Conservation (phyloP, 2,888 invertebrate species). For the Metellina segmentata region DNA sequence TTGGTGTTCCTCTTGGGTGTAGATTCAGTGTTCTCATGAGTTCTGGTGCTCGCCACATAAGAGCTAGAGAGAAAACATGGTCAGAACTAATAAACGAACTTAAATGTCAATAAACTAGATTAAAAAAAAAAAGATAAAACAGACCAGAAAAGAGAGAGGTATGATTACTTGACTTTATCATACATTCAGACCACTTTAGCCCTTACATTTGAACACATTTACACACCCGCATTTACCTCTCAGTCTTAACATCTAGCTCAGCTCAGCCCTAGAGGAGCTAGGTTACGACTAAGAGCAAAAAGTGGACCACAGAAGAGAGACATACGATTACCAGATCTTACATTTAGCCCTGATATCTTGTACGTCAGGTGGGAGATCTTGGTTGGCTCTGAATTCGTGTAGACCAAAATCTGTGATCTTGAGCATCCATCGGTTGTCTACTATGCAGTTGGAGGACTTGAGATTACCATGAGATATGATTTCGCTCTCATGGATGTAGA, state of each 20-base stretch:
- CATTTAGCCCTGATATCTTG: conserved; percentile 62
- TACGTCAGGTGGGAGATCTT: conserved; percentile 64
- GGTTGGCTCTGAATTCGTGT: conserved; percentile 87
- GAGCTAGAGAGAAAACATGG: conserved; percentile 83
- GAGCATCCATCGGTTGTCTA: conserved; percentile 94
- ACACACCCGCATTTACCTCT: too few species aligned
- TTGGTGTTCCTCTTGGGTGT: conserved; percentile 89
- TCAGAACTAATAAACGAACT: too few species aligned
- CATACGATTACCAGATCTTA: conserved; percentile 2
- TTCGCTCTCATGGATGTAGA: conserved; percentile 90
- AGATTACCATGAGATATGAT: conserved; percentile 92
- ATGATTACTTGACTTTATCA: too few species aligned
- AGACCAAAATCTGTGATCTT: conserved; percentile 92
- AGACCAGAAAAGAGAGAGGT: too few species aligned
- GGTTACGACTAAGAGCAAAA: too few species aligned
- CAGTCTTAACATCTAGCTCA: too few species aligned
- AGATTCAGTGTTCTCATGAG: conserved; percentile 86
- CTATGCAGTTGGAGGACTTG: conserved; percentile 91
- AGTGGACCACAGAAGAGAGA: too few species aligned
- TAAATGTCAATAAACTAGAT: too few species aligned
- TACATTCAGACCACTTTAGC: too few species aligned
- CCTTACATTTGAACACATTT: too few species aligned
- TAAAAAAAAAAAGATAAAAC: too few species aligned
- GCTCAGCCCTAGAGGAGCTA: too few species aligned
- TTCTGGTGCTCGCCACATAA: conserved; percentile 98